Evolutionary conservation across 2,888 invertebrate genomes (phyloP).

Genomic region (Ophion costatus): DNA sequence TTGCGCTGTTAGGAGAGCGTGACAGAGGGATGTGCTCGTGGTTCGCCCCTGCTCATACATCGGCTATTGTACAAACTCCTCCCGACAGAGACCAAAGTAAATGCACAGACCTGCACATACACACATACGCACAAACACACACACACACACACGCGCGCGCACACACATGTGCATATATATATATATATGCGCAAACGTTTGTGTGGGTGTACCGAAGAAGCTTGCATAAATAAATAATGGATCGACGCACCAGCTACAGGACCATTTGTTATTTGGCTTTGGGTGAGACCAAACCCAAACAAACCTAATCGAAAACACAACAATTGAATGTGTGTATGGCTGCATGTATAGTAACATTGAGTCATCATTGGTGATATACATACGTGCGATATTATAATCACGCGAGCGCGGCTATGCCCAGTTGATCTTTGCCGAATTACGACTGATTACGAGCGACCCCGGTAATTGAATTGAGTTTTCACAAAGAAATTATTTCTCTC

Average conservation of each 20-base stretch:
- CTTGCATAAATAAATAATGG: conserved; percentile 67
- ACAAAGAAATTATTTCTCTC: neutral
- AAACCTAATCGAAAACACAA: conserved; percentile 5
- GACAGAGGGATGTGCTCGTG: conserved; percentile 62
- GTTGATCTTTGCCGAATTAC: conserved; percentile 64
- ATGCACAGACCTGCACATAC: neutral
- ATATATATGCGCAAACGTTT: conserved; percentile 35
- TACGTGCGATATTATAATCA: conserved; percentile 9
- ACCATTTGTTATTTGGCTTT: conserved; percentile 68
- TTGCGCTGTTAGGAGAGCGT: conserved; percentile 58
- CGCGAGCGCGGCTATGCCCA: conserved; percentile 35
- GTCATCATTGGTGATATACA: neutral
- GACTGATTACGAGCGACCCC: conserved; percentile 60
- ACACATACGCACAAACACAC: neutral
- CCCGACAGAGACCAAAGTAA: conserved; percentile 53
- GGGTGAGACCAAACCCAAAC: conserved; percentile 34
- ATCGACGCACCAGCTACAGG: conserved; percentile 65
- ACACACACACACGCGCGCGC: too few relatives aligned
- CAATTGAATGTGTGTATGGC: conserved; percentile 16
- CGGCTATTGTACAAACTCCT: conserved; percentile 59
- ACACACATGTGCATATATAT: too few relatives aligned
- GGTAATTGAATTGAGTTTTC: conserved; percentile 57
- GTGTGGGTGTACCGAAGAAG: conserved; percentile 62
- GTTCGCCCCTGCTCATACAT: conserved; percentile 51
- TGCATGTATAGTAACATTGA: neutral